A percentile compares a stretch with the other conserved stretches of the same genome.
Conservation (phyloP, 2,797 vertebrate genomes). For the Mormyrops boulengeri region DNA sequence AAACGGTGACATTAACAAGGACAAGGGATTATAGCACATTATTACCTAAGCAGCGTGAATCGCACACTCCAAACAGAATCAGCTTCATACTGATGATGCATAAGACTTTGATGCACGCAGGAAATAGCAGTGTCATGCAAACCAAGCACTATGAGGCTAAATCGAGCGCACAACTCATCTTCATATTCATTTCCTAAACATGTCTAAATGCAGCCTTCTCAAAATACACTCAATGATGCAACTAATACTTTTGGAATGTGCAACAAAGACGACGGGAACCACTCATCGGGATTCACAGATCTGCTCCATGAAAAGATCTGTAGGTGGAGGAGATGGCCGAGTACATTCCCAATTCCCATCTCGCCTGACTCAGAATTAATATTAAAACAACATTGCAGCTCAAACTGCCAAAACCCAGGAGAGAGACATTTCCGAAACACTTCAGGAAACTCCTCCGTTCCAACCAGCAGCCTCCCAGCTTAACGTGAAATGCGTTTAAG, state of each 20-base stretch:
- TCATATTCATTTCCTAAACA: background rate
- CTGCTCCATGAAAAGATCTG: background rate
- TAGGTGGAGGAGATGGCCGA: background rate
- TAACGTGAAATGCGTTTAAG: slow-evolving; percentile 10
- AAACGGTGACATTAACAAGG: background rate
- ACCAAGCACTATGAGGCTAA: background rate
- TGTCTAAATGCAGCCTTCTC: background rate
- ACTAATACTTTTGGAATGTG: background rate
- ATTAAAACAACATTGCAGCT: background rate
- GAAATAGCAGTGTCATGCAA: background rate
- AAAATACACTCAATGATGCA: background rate
- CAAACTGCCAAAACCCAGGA: background rate
- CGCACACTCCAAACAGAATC: background rate
- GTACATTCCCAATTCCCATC: background rate
- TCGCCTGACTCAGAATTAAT: background rate
- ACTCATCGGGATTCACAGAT: background rate
- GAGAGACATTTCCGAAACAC: background rate
- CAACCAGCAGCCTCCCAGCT: background rate
- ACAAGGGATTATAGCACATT: background rate
- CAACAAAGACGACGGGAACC: background rate
- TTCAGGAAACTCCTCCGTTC: background rate
- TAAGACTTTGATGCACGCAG: background rate
- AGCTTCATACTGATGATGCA: background rate
- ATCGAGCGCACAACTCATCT: background rate
- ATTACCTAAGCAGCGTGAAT: background rate